A percentile compares a stretch with the other conserved stretches of the same genome.
Evolutionary conservation across 2,113 vertebrate species (phyloP).

Genomic region (Bos javanicus): DNA sequence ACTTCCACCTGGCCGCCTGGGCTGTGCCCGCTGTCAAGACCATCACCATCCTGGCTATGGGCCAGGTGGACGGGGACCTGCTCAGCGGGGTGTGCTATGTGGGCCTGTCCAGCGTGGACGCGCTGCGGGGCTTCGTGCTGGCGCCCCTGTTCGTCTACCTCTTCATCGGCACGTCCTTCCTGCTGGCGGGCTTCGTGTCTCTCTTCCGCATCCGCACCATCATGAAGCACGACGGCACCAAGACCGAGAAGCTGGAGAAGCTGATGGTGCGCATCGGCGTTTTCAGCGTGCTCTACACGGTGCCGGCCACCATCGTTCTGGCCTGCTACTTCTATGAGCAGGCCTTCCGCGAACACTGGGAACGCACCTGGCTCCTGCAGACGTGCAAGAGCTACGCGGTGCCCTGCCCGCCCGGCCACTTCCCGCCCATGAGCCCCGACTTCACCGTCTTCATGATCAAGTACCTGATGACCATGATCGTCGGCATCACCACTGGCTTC

Average conservation of each 20-base stretch:
- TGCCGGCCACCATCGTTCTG: constrained; percentile 89
- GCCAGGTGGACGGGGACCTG: constrained; percentile 92
- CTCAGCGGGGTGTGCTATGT: constrained; percentile 95
- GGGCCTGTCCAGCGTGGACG: constrained; percentile 89
- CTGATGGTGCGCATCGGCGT: constrained; percentile 94
- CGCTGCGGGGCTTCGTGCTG: constrained; percentile 90
- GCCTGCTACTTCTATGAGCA: constrained; percentile 95
- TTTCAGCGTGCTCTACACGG: constrained; percentile 91
- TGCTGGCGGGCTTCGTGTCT: constrained; percentile 93
- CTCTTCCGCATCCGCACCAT: constrained; percentile 97
- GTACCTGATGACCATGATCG: constrained; percentile 96
- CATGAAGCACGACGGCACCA: constrained; percentile 99
- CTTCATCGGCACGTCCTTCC: constrained; percentile 91
- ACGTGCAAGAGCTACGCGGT: constrained; percentile 90
- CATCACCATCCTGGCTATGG: constrained; percentile 90
- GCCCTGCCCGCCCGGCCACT: constrained; percentile 86
- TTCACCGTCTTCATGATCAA: constrained; percentile 96
- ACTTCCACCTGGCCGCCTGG: constrained; percentile 96
- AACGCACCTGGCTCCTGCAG: constrained; percentile 91
- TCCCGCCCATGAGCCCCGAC: constrained; percentile 88
- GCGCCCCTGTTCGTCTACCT: constrained; percentile 92
- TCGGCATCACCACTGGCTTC: constrained; percentile 93
- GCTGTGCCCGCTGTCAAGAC: constrained; percentile 92
- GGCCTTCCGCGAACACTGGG: constrained; percentile 91
- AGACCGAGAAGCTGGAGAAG: constrained; percentile 94